Conservation (phyloP, 1,140 invertebrate species). For the Drosophila yakuba region DNA sequence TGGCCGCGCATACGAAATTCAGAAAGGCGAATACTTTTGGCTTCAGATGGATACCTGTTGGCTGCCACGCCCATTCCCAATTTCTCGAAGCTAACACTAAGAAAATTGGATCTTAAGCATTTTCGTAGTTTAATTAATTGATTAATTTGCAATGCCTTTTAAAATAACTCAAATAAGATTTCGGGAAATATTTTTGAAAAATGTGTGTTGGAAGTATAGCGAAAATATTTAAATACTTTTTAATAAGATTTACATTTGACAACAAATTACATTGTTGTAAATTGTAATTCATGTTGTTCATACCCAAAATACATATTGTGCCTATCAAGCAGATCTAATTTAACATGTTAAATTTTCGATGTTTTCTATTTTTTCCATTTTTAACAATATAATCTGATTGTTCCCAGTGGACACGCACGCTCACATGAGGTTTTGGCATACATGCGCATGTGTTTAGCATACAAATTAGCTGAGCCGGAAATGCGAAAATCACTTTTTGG, state of each 20-base stretch:
- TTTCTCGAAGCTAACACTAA: background rate
- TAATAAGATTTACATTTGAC: too few species aligned
- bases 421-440: slow-evolving; percentile 31
- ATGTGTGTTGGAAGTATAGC: background rate
- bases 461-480: slow-evolving; percentile 76
- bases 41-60: slow-evolving; percentile 66
- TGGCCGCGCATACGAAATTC: slow-evolving; percentile 76
- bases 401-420: slow-evolving; percentile 16
- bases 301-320: too few species aligned
- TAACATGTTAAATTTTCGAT: too few species aligned
- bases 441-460: slow-evolving; percentile 71
- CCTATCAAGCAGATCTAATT: too few species aligned
- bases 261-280: too few species aligned
- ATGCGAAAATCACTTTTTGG: slow-evolving; percentile 81
- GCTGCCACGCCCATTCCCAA: slow-evolving; percentile 13
- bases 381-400: background rate
- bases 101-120: background rate
- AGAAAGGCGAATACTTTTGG: slow-evolving; percentile 19
- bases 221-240: too few species aligned
- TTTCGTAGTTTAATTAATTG: too few species aligned
- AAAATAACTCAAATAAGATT: background rate
- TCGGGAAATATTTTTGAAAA: background rate
- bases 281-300: too few species aligned
- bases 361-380: background rate
- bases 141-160: too few species aligned